Evolutionary conservation across 2,888 invertebrate genomes (phyloP), one percentile per base, ranked within the genome.

Genomic region (Leptothorax acervorum): DNA sequence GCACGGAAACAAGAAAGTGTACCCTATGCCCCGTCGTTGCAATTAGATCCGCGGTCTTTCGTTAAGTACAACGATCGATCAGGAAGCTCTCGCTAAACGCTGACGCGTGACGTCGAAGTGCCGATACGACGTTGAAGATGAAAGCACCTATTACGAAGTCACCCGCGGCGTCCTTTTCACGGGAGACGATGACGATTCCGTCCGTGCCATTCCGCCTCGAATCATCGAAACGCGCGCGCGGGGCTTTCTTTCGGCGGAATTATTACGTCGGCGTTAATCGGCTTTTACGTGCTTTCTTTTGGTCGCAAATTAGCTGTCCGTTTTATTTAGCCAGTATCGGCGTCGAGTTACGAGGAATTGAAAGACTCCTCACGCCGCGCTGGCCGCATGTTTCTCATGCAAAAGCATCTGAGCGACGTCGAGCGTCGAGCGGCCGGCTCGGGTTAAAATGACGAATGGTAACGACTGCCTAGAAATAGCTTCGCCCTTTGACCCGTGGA

Each of bases 401-500:
- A 23, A 31, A 48, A 55, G 39, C 31, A 12, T 35, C 53, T 23
- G 63, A 63, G 45, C 65, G 45, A 82, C 42, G 71, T 79, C 51
- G 39, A 42, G 42, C 53, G 71, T 79, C 51, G 39, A 42, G 42
- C 53, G 23, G 45, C n/a, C 68, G 31, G 55, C 60, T 60, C 53
- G 63, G 53, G 62, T 78, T 71, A 71, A 79, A 81, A 81, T 73
- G 79, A 73, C 73, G 73, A 81, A 81, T 71, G 60, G 39, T 79
- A 79, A 79, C 79, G 79, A 81, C 79, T 73, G 73, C 57, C 81
- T 75, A 23, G 74, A 74, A 78, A 86, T 66, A 87, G 83, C 76
- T 71, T 57, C 70, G 70, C 82, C 63, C 86, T 88, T 84, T 88
- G 84, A 88, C 88, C 83, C 73, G 31, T 18, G 84, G 60, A 48